Evolutionary conservation across 2,888 invertebrate genomes (phyloP).

Genomic region (Coleophora deauratella): DNA sequence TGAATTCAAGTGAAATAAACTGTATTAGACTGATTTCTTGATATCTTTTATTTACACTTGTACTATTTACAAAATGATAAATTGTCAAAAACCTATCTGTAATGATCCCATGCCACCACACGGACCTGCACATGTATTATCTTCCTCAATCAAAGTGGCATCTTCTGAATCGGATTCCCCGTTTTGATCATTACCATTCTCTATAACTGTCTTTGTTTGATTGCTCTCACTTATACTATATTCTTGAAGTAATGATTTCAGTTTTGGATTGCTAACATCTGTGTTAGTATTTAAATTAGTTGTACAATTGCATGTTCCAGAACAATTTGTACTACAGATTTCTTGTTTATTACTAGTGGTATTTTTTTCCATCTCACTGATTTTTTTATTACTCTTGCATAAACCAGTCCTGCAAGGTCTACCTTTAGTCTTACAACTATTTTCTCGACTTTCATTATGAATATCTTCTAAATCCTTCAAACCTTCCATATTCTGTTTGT

Average conservation of each 20-base stretch:
- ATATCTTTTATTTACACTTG: no score
- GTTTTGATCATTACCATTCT: conserved; percentile 19
- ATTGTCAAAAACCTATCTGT: conserved; percentile 42
- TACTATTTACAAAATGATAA: not conserved
- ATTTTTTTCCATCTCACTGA: no score
- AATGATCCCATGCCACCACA: conserved; percentile 46
- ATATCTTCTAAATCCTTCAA: conserved; percentile 36
- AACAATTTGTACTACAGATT: conserved; percentile 23
- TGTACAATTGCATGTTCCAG: conserved; percentile 24
- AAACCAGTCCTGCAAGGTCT: conserved; percentile 24
- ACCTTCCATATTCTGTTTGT: conserved; percentile 29
- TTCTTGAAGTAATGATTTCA: conserved; percentile 37
- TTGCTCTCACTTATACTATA: conserved; percentile 27
- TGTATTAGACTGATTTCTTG: conserved; percentile 6
- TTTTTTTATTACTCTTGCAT: conserved; percentile 22
- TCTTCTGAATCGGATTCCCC: conserved; percentile 28
- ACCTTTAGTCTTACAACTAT: conserved; percentile 20
- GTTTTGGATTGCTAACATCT: conserved; percentile 32
- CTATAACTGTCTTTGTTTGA: conserved; percentile 8
- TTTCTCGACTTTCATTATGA: conserved; percentile 16
- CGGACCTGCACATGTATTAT: conserved; percentile 44
- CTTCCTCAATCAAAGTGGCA: conserved; percentile 27
- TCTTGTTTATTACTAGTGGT: conserved; percentile 16
- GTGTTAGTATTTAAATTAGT: conserved; percentile 1
- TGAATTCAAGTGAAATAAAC: conserved; percentile 19